Base-by-base conservation (phyloP, 2,888 invertebrate genomes). In the Hirtodrosophila alboralis region DNA sequence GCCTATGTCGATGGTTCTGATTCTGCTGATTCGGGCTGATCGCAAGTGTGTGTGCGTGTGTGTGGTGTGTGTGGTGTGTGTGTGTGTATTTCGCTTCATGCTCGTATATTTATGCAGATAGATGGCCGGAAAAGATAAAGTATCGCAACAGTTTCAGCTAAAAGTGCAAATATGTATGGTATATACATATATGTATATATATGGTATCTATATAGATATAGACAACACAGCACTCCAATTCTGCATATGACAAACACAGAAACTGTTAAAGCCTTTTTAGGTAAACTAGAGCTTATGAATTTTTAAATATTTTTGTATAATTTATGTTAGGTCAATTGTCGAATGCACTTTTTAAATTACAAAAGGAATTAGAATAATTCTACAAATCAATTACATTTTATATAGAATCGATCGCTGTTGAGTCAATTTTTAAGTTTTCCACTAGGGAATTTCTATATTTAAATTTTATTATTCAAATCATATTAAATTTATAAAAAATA, bases 111-210 rank as follows among this genome's bases (percentile, higher is more conserved):
- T 70, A 84, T 84, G 79, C 84, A 86, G 79, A 84, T 86, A 86
- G 87, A 79, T 86, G 87, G 85, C 87, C 87, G 79, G 79, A 79
- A 79, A 86, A 79, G 79, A 86, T 79, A 84, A 79, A 79, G 66
- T 69, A 86, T 73, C 59, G 70, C 58, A 43, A 58, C 74, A 53
- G 43, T 49, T 66, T 38, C 48, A 48, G 48, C 73, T 51, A 75
- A 44, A 34, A 66, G 44, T 58, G 75, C 65, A 67, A 63, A 53
- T 66, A 41, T 52, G 60, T 56, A 54, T 66, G 21, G 6, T 23
- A 8, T 6, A 8, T 23, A 23, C 5, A 23, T 23, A 51, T 66
- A 43, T 49, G 60, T 58, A 53, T 66, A 21, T 8, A 37, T 16
- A 37, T 36, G 34, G 27, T 18, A 23, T 3, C 6, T 18, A 30